Evolutionary conservation across 2,888 invertebrate species (phyloP).

Genomic region (Apamea epomidion): DNA sequence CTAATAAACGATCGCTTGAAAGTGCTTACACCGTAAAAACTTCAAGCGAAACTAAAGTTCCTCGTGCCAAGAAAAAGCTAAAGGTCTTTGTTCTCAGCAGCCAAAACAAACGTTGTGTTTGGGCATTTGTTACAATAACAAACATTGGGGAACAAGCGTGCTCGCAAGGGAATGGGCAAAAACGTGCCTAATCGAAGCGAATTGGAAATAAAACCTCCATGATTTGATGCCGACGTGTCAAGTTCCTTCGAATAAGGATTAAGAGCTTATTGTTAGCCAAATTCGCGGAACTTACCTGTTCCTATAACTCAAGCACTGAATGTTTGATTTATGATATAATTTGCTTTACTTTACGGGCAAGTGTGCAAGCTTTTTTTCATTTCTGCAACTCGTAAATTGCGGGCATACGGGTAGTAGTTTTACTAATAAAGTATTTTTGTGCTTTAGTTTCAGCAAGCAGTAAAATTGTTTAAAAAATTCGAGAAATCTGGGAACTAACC

Average conservation of each 20-base stretch:
- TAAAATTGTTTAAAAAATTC: conserved; percentile 1
- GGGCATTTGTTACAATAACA: conserved; percentile 87
- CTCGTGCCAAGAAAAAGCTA: conserved; percentile 77
- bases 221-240: conserved; percentile 80
- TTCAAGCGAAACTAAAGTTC: conserved; percentile 80
- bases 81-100: conserved; percentile 87
- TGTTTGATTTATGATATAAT: conserved; percentile 67
- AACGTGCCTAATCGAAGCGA: conserved; percentile 84
- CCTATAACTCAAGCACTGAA: conserved; percentile 59
- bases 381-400: conserved; percentile 51
- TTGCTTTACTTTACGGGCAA: conserved; percentile 51
- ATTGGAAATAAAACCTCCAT: conserved; percentile 78
- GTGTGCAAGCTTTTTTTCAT: conserved; percentile 54
- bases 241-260: conserved; percentile 80
- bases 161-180: conserved; percentile 73
- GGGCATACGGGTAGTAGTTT: conserved; percentile 30
- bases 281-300: conserved; percentile 78
- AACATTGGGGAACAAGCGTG: conserved; percentile 77
- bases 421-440: conserved; percentile 22
- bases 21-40: conserved; percentile 81
- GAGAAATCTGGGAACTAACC: background rate
- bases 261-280: conserved; percentile 82
- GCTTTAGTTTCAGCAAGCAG: conserved; percentile 18
- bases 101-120: conserved; percentile 88
- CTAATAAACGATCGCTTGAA: conserved; percentile 72